phyloP scores from a whole-genome alignment of 2,113 vertebrate genomes.

The Bungarus multicinctus region DNA sequence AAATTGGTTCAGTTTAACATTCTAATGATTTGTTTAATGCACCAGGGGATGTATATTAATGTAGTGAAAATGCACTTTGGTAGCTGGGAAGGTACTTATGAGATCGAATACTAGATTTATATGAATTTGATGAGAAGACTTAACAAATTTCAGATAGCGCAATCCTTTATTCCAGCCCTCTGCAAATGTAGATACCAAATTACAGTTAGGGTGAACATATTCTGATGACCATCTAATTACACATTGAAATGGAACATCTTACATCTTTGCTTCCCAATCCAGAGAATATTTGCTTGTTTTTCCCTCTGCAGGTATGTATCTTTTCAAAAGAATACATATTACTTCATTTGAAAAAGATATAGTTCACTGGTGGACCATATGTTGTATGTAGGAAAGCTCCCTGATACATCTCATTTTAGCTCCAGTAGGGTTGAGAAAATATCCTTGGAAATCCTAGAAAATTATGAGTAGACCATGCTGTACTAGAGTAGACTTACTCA shows the following conservation, averaged over 20 bases:
- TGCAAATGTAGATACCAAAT: not conserved
- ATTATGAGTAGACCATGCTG: not conserved
- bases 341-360: not conserved
- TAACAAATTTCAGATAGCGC: not conserved
- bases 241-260: not conserved
- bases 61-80: slow-evolving; percentile 8
- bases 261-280: not conserved
- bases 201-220: not conserved
- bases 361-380: not conserved
- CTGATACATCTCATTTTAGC: not conserved
- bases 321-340: not conserved
- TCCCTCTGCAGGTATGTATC: not conserved
- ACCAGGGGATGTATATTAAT: slow-evolving; percentile 26
- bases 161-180: not conserved
- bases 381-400: not conserved
- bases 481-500: too few relatives aligned
- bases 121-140: slow-evolving; percentile 3
- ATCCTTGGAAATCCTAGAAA: not conserved
- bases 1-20: slow-evolving; percentile 21
- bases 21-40: slow-evolving; percentile 13
- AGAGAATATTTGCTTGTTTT: not conserved
- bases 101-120: not conserved
- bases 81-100: not conserved
- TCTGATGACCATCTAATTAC: not conserved
- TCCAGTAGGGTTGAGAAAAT: not conserved